phyloP scores from a whole-genome alignment of 1,140 invertebrate species.

The Caenorhabditis latens region DNA sequence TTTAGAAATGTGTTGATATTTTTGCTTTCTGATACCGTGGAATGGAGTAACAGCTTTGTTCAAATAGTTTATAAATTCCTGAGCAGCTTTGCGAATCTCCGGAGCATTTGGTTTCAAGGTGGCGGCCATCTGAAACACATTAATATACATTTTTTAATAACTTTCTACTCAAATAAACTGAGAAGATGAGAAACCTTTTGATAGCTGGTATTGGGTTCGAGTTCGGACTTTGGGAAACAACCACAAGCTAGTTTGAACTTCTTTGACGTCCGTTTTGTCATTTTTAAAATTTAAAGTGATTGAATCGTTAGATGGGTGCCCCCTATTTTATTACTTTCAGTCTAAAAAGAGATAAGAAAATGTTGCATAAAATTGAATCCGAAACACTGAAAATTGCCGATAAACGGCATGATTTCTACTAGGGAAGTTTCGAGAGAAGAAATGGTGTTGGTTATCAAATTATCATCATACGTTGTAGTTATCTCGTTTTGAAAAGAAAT shows the following conservation, averaged over 20 bases:
- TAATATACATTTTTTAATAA: not conserved
- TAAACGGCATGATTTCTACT: not conserved
- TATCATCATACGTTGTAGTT: not conserved
- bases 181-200: slow-evolving; percentile 15
- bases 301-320: not conserved
- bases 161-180: not conserved
- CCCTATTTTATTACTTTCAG: slow-evolving; percentile 17
- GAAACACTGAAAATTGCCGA: not conserved
- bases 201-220: slow-evolving; percentile 15
- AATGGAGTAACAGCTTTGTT: slow-evolving; percentile 68
- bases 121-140: slow-evolving; percentile 5
- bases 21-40: slow-evolving; percentile 58
- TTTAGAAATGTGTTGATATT: not conserved
- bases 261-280: not conserved
- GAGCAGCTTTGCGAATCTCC: slow-evolving; percentile 65
- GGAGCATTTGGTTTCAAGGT: slow-evolving; percentile 40
- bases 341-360: slow-evolving; percentile 14
- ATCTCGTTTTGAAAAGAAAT: slow-evolving; percentile 9
- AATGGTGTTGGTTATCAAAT: slow-evolving; percentile 12
- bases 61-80: slow-evolving; percentile 66
- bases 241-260: slow-evolving; percentile 1
- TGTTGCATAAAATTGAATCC: slow-evolving; percentile 34
- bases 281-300: not conserved
- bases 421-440: slow-evolving; percentile 14
- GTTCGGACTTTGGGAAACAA: not conserved